Evolutionary conservation across 2,113 vertebrate genomes (phyloP).

Genomic region (Hyperoodon ampullatus): DNA sequence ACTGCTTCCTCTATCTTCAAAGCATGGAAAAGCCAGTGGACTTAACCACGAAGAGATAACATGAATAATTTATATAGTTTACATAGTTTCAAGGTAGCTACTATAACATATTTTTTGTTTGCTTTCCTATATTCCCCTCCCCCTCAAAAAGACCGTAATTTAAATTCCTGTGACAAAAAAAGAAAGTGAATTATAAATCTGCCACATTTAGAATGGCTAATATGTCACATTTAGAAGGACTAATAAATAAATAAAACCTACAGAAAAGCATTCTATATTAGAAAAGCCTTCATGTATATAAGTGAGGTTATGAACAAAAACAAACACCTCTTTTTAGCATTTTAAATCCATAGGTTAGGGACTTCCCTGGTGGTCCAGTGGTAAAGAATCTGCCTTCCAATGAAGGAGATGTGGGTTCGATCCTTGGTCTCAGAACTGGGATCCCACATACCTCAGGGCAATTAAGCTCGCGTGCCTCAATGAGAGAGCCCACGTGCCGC

Average conservation of each 20-base stretch:
- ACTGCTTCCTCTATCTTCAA: constrained; percentile 28
- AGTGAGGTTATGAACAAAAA: constrained; percentile 8
- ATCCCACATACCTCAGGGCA: no score
- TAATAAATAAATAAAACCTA: constrained; percentile 2
- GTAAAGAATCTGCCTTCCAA: no score
- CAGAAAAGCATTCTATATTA: not conserved
- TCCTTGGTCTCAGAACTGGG: no score
- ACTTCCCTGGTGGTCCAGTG: no score
- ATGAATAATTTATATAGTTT: constrained; percentile 31
- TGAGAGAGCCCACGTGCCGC: no score
- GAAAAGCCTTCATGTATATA: not conserved
- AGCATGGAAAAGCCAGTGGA: constrained; percentile 4
- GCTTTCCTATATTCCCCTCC: not conserved
- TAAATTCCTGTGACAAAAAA: not conserved
- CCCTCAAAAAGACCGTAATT: not conserved
- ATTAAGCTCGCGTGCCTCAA: no score
- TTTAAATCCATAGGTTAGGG: not conserved
- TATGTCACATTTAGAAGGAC: not conserved
- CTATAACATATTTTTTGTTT: not conserved
- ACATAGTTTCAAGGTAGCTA: constrained; percentile 21
- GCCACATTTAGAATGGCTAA: not conserved
- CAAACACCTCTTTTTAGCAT: not conserved
- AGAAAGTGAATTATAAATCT: not conserved
- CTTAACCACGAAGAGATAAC: not conserved
- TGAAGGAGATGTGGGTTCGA: no score